These are phyloP conservation scores for Brachypalpus laphriformis DNA, from an alignment of 2,888 invertebrate species.

Conservation along the genomic window DNA sequence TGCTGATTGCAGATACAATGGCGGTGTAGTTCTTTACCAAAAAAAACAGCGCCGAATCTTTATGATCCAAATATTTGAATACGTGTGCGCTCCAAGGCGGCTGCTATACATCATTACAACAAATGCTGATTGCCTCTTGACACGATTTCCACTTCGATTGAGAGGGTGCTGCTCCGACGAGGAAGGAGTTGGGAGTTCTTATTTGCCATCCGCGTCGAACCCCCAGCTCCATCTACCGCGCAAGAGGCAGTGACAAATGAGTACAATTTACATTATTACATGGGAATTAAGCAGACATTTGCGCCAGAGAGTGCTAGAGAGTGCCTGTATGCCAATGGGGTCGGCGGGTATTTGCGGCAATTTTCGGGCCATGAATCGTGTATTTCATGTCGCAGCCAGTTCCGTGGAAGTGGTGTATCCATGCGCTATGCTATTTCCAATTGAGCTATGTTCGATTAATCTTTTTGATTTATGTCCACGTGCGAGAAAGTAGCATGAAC, in stretches of 20 bases:
- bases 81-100: constrained; percentile 61
- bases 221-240: constrained; percentile 54
- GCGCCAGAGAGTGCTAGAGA: constrained; percentile 24
- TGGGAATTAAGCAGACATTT: constrained; percentile 73
- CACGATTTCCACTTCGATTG: constrained; percentile 67
- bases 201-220: constrained; percentile 16
- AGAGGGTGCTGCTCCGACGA: constrained; percentile 46
- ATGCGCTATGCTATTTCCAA: constrained; percentile 76
- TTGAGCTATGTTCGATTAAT: constrained; percentile 83
- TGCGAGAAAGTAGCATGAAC: constrained; percentile 79
- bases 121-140: constrained; percentile 71
- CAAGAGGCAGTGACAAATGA: constrained; percentile 74
- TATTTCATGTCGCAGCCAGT: constrained; percentile 71
- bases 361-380: constrained; percentile 73
- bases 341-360: constrained; percentile 56
- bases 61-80: constrained; percentile 73
- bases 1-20: constrained; percentile 54
- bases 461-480: constrained; percentile 82
- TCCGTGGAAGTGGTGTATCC: constrained; percentile 60
- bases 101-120: constrained; percentile 66
- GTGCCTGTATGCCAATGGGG: constrained; percentile 8
- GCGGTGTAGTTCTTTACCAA: constrained; percentile 9
- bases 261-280: constrained; percentile 74
- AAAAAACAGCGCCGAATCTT: constrained; percentile 46
- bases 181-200: constrained; percentile 31